phyloP scores from a whole-genome alignment of 1,140 invertebrate species.

The Scaptodrosophila lebanonensis region DNA sequence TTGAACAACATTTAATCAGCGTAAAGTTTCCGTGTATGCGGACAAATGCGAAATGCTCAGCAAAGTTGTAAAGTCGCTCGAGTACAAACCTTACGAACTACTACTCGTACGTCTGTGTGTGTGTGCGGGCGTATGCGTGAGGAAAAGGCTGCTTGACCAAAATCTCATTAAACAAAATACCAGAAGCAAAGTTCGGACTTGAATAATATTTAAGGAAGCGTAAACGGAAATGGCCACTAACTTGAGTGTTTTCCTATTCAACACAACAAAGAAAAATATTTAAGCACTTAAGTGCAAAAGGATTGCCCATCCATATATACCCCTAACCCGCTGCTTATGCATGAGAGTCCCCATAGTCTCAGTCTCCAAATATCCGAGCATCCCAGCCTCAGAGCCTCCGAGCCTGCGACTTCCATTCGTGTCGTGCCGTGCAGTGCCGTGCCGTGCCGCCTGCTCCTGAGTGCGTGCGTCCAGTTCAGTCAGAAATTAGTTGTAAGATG shows the following conservation, averaged over 20 bases:
- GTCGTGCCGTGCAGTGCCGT: too few species aligned
- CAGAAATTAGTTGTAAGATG: slow-evolving; percentile 72
- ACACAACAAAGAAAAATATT: slow-evolving; percentile 69
- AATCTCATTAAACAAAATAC: slow-evolving; percentile 53
- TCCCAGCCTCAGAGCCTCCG: neutral
- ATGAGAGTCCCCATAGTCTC: too few species aligned
- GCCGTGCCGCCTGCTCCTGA: slow-evolving; percentile 13
- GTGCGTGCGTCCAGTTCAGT: slow-evolving; percentile 71
- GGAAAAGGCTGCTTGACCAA: slow-evolving; percentile 25
- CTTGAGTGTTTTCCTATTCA: slow-evolving; percentile 50
- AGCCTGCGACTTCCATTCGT: neutral
- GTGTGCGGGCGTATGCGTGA: neutral
- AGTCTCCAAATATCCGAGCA: too few species aligned
- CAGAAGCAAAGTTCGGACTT: slow-evolving; percentile 46
- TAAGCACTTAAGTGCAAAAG: slow-evolving; percentile 64
- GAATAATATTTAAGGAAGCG: slow-evolving; percentile 69
- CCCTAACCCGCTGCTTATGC: too few species aligned
- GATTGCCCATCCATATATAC: slow-evolving; percentile 5
- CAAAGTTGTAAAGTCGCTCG: slow-evolving; percentile 42
- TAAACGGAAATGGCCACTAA: slow-evolving; percentile 69
- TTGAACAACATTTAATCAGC: slow-evolving; percentile 66
- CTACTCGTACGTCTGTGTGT: neutral
- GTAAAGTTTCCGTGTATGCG: slow-evolving; percentile 42
- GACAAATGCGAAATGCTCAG: too few species aligned
- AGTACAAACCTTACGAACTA: slow-evolving; percentile 33